Percentiles rank a stretch among this genome's conserved stretches.
Evolutionary conservation across 2,113 vertebrate genomes (phyloP).

Genomic region (Cygnus atratus): DNA sequence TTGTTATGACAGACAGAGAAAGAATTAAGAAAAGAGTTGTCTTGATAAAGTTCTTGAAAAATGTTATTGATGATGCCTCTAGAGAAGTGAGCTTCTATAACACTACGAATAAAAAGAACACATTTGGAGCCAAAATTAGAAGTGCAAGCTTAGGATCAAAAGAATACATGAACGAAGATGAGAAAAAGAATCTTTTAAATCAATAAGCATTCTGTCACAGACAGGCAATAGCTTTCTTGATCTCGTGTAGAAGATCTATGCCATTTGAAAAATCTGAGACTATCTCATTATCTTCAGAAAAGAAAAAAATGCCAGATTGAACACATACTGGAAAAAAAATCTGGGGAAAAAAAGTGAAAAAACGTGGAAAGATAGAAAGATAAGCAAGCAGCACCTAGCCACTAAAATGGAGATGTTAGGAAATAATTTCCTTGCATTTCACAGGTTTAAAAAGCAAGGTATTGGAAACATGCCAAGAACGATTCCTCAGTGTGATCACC

Average conservation of each 20-base stretch:
- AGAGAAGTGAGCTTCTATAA: background rate
- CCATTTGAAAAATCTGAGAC: background rate
- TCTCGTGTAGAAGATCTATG: background rate
- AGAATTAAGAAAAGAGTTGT: background rate
- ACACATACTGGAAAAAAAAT: background rate
- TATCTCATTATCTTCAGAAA: background rate
- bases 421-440: background rate
- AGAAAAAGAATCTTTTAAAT: conserved; percentile 26
- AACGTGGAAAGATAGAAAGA: background rate
- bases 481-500: background rate
- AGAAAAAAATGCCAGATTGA: background rate
- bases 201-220: background rate
- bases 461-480: background rate
- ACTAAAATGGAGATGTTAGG: background rate
- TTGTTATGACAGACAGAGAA: conserved; percentile 21
- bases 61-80: conserved; percentile 29
- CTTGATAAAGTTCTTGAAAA: conserved; percentile 15
- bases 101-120: background rate
- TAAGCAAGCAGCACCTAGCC: background rate
- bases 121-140: background rate
- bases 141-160: background rate
- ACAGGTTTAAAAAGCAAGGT: background rate
- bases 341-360: background rate
- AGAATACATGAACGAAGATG: background rate
- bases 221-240: background rate